Conservation (phyloP, 2,113 vertebrate genomes). For the Tringa solitaria region DNA sequence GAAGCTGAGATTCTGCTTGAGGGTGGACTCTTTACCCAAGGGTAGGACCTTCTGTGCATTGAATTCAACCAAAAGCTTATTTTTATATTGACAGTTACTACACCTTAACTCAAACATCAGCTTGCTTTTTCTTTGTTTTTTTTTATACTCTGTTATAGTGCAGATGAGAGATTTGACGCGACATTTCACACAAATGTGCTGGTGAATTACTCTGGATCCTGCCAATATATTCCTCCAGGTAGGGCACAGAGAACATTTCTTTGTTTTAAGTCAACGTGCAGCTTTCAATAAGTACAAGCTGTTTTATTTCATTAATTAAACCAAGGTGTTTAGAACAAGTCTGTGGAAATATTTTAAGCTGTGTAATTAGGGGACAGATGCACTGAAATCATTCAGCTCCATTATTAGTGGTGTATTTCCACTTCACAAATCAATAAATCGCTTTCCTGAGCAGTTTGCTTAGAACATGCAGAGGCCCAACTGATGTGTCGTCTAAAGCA, state of each 20-base stretch:
- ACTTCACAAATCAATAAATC: background rate
- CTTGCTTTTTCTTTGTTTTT: background rate
- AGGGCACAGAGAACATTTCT: background rate
- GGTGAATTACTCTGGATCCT: constrained; percentile 84
- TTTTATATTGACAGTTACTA: background rate
- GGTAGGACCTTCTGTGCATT: background rate
- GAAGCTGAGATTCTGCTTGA: background rate
- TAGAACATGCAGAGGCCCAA: background rate
- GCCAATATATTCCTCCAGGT: constrained; percentile 93
- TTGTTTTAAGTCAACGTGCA: background rate
- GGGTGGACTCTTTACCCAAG: background rate
- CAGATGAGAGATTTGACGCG: constrained; percentile 89
- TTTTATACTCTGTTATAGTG: constrained; percentile 70
- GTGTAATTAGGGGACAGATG: background rate
- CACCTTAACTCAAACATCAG: background rate
- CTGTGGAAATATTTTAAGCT: background rate
- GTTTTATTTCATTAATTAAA: background rate
- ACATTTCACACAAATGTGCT: constrained; percentile 91
- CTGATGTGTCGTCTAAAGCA: background rate
- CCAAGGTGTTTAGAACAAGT: background rate
- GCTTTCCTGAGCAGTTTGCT: background rate
- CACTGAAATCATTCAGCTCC: background rate
- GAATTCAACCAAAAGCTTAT: background rate
- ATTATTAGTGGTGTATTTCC: background rate
- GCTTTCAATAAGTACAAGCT: background rate